These are phyloP conservation scores for Tragelaphus strepsiceros DNA, from an alignment of 2,113 vertebrate species.

Conservation along the genomic window DNA sequence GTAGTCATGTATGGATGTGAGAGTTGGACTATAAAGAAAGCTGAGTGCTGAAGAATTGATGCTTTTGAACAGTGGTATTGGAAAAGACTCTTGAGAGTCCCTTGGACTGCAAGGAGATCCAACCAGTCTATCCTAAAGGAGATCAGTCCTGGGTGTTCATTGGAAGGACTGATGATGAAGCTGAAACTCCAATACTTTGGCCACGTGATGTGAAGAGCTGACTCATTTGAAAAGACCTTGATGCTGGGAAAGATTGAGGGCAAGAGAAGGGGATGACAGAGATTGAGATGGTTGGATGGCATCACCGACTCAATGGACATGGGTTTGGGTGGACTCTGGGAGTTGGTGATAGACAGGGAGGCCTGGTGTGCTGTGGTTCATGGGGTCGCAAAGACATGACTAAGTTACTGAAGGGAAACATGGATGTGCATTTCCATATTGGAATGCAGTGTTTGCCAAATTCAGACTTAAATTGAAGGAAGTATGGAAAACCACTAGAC, in stretches of 20 bases:
- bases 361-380: not conserved
- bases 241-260: not conserved
- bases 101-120: not conserved
- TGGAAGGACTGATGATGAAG: not conserved
- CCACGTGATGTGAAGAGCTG: not conserved
- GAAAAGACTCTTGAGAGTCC: not conserved
- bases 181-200: not conserved
- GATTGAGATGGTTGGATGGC: not conserved
- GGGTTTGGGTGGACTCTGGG: not conserved
- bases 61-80: not conserved
- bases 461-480: too few relatives aligned
- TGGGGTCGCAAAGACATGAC: not conserved
- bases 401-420: not conserved
- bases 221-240: not conserved
- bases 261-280: not conserved
- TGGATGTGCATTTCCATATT: too few relatives aligned
- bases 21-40: not conserved
- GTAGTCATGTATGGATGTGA: not conserved
- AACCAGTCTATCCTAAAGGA: not conserved
- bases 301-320: not conserved
- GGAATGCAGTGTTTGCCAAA: too few relatives aligned
- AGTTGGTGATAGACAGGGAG: not conserved
- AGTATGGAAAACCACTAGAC: too few relatives aligned
- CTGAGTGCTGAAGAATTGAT: not conserved
- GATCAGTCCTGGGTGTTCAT: not conserved